Evolutionary conservation across 2,113 vertebrate species (phyloP).

Genomic region (Phylloscopus trochilus): DNA sequence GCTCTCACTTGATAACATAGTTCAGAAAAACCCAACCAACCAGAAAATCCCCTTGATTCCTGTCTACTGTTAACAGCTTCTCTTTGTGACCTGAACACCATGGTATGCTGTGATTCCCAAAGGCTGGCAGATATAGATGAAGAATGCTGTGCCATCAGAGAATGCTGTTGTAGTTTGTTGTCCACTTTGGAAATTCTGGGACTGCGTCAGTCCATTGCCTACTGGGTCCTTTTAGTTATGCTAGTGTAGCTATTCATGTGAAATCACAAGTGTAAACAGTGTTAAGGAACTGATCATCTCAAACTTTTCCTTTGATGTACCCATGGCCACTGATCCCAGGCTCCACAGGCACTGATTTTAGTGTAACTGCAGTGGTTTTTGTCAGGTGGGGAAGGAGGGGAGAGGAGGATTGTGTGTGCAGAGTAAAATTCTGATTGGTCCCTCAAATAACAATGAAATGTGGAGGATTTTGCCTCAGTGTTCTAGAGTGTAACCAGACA

Average conservation of each 20-base stretch:
- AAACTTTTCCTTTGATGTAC: not conserved
- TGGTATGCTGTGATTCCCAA: fast-evolving
- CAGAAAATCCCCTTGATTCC: not conserved
- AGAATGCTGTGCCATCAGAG: not conserved
- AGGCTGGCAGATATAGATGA: not conserved
- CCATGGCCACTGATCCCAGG: not conserved
- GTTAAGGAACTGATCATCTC: not conserved
- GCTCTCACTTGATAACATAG: not conserved
- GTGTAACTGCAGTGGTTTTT: not conserved
- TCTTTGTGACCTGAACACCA: not conserved
- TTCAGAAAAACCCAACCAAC: not conserved
- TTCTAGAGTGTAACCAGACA: not conserved
- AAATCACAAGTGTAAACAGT: not conserved
- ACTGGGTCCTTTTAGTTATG: not conserved
- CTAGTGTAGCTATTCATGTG: fast-evolving
- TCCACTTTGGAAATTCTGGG: not conserved
- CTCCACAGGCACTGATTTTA: not conserved
- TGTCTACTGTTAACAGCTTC: not conserved
- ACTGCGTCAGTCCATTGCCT: not conserved
- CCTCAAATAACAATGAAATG: not conserved
- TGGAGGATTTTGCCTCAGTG: not conserved
- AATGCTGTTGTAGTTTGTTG: not conserved
- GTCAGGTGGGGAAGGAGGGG: not conserved
- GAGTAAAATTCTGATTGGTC: not conserved
- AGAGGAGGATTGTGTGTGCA: not conserved